Evolutionary conservation across 2,888 invertebrate genomes (phyloP).

Genomic region (Thereva unica): DNA sequence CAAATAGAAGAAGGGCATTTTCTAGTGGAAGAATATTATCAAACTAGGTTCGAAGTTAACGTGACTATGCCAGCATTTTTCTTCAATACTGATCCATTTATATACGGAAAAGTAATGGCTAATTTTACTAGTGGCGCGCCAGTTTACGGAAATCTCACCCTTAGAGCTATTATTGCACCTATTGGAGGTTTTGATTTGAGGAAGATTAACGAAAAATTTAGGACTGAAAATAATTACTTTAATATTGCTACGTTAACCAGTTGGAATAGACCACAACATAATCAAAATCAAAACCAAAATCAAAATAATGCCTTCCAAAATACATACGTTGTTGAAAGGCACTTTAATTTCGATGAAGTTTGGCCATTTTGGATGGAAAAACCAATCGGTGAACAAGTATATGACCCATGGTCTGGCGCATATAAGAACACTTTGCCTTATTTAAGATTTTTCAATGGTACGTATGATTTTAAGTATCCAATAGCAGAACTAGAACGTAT

Average conservation of each 20-base stretch:
- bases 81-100: constrained; percentile 81
- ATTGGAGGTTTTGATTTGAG: constrained; percentile 66
- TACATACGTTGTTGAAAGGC: constrained; percentile 61
- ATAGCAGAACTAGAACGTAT: constrained; percentile 70
- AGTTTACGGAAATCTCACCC: constrained; percentile 84
- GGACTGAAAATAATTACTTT: constrained; percentile 55
- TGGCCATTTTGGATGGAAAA: constrained; percentile 80
- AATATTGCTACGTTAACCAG: constrained; percentile 44
- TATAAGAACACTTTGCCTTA: constrained; percentile 68
- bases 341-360: constrained; percentile 79
- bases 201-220: constrained; percentile 61
- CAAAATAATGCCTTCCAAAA: not conserved
- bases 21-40: constrained; percentile 92
- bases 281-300: constrained; percentile 20
- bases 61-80: constrained; percentile 95
- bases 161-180: constrained; percentile 77
- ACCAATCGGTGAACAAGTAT: constrained; percentile 61
- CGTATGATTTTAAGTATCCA: constrained; percentile 84
- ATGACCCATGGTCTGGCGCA: constrained; percentile 53
- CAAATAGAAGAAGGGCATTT: constrained; percentile 86
- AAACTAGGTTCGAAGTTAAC: constrained; percentile 91
- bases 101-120: constrained; percentile 87
- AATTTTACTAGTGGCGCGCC: constrained; percentile 95
- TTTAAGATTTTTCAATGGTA: constrained; percentile 83
- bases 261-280: not conserved